These are phyloP conservation scores for Jacana jacana DNA, from an alignment of 2,113 vertebrate genomes.

Conservation along the genomic window DNA sequence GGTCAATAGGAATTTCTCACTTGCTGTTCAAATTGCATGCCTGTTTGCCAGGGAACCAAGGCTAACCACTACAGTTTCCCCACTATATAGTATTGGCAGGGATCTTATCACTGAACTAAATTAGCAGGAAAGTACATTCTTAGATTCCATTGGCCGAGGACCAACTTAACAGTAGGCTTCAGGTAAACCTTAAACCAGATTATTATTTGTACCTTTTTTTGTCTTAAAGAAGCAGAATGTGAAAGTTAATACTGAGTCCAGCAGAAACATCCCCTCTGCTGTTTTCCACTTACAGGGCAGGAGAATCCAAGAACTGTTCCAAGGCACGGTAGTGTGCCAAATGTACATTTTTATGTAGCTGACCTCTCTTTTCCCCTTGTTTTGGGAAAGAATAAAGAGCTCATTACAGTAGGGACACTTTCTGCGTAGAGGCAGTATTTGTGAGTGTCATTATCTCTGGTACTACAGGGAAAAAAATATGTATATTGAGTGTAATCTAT, in stretches of 20 bases:
- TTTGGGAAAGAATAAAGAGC: not conserved
- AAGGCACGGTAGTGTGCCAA: not conserved
- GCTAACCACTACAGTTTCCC: not conserved
- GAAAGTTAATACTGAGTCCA: not conserved
- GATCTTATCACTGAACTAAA: not conserved
- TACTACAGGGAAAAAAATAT: not conserved
- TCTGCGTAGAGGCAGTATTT: not conserved
- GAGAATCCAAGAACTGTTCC: not conserved
- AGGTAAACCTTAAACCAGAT: not conserved
- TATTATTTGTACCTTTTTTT: not conserved
- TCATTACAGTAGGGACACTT: not conserved
- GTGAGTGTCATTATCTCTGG: not conserved
- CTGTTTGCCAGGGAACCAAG: not conserved
- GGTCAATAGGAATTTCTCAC: slow-evolving; percentile 1
- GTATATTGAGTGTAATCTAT: not conserved
- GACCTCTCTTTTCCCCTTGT: not conserved
- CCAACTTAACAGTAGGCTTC: not conserved
- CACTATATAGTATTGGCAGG: not conserved
- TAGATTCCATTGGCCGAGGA: not conserved
- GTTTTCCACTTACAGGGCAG: not conserved
- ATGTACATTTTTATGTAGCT: not conserved
- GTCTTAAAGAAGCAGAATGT: not conserved
- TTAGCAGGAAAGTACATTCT: slow-evolving; percentile 2
- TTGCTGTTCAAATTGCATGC: not conserved
- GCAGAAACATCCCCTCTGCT: not conserved